These are phyloP conservation scores for Phylloscopus whistleri DNA, from an alignment of 2,113 vertebrate genomes.

Conservation along the genomic window DNA sequence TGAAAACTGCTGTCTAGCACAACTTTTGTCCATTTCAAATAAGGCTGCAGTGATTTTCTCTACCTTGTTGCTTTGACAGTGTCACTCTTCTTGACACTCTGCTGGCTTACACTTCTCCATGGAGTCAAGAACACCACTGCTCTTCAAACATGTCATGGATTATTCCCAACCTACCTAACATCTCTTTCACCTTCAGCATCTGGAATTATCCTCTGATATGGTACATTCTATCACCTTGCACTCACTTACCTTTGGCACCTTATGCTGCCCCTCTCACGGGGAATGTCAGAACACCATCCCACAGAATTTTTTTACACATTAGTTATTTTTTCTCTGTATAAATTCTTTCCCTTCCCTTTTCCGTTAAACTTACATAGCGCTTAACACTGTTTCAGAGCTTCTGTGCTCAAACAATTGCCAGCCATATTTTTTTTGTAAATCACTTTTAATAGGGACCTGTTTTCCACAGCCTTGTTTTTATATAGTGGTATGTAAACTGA, in stretches of 20 bases:
- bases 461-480: neutral
- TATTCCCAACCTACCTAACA: neutral
- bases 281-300: neutral
- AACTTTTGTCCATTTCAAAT: neutral
- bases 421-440: neutral
- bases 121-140: neutral
- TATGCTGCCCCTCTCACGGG: neutral
- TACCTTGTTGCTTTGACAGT: neutral
- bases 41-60: neutral
- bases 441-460: accelerated
- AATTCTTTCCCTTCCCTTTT: neutral
- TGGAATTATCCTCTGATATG: neutral
- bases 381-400: neutral
- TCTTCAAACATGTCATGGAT: neutral
- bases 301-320: neutral
- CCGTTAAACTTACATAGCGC: neutral
- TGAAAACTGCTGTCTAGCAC: neutral
- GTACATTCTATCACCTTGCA: neutral
- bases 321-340: neutral
- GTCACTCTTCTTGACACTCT: neutral
- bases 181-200: neutral
- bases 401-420: neutral
- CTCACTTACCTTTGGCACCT: neutral
- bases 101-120: neutral
- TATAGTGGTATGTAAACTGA: neutral